These are phyloP conservation scores for Acanthiza pusilla DNA, from an alignment of 2,797 vertebrate genomes.

Conservation along the genomic window DNA sequence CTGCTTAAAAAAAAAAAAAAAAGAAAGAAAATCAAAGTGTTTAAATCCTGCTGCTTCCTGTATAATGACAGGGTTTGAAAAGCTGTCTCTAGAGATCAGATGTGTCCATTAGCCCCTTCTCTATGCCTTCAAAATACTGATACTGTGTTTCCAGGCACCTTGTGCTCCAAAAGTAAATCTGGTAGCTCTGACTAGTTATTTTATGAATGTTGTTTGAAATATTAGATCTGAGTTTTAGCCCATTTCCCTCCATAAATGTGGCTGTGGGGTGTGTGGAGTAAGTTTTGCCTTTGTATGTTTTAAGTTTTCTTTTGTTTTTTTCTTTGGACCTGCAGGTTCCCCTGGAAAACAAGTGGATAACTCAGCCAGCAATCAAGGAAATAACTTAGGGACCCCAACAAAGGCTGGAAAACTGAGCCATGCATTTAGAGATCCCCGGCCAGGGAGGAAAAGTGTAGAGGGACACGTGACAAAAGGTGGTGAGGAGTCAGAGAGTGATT, in stretches of 20 bases:
- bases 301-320: constrained; percentile 41
- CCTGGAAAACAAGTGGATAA: constrained; percentile 71
- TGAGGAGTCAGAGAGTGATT: constrained; percentile 93
- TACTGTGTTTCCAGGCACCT: background rate
- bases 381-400: background rate
- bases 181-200: background rate
- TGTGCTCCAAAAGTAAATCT: background rate
- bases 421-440: constrained; percentile 70
- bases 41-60: rapidly evolving
- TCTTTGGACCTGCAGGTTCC: constrained; percentile 73
- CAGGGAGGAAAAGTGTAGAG: constrained; percentile 64
- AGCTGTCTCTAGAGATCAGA: background rate
- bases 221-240: background rate
- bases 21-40: background rate
- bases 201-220: background rate
- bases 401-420: constrained; percentile 58
- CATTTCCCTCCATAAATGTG: background rate
- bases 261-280: background rate
- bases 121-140: background rate
- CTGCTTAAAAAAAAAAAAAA: background rate
- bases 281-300: background rate
- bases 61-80: background rate
- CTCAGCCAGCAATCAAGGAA: constrained; percentile 5
- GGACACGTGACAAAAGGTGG: constrained; percentile 57
- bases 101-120: background rate